These are phyloP conservation scores for Choloepus hoffmanni DNA, from an alignment of 2,113 vertebrate species.

Conservation along the genomic window DNA sequence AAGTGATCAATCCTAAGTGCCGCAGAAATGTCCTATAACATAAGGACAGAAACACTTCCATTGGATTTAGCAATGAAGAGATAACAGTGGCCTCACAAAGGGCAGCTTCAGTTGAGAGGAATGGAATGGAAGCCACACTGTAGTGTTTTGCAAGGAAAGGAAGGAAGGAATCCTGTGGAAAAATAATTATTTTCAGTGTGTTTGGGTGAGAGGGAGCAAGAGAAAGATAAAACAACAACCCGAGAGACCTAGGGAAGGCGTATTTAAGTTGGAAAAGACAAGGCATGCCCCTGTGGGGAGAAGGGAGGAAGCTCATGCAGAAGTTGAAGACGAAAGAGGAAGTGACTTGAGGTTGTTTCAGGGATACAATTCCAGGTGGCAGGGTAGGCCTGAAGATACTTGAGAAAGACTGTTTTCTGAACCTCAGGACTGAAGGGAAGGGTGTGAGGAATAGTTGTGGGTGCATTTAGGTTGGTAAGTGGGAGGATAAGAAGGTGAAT, in stretches of 20 bases:
- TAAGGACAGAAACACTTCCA: neutral
- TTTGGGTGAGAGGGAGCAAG: neutral
- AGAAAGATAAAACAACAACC: neutral
- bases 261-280: neutral
- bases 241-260: neutral
- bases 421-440: neutral
- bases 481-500: neutral
- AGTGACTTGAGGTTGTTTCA: neutral
- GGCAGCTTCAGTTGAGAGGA: neutral
- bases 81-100: neutral
- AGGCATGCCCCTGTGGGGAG: neutral
- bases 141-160: neutral
- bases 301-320: neutral
- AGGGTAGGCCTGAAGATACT: neutral
- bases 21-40: constrained; percentile 20
- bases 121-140: neutral
- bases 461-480: neutral
- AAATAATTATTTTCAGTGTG: neutral
- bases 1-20: neutral
- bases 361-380: neutral
- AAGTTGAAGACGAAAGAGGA: neutral
- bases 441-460: too few relatives aligned
- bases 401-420: neutral
- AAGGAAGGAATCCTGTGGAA: neutral
- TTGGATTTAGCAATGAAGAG: neutral